Percentiles rank a stretch among this genome's conserved stretches.
phyloP scores from a whole-genome alignment of 2,113 vertebrate genomes.

The Cariama cristata region DNA sequence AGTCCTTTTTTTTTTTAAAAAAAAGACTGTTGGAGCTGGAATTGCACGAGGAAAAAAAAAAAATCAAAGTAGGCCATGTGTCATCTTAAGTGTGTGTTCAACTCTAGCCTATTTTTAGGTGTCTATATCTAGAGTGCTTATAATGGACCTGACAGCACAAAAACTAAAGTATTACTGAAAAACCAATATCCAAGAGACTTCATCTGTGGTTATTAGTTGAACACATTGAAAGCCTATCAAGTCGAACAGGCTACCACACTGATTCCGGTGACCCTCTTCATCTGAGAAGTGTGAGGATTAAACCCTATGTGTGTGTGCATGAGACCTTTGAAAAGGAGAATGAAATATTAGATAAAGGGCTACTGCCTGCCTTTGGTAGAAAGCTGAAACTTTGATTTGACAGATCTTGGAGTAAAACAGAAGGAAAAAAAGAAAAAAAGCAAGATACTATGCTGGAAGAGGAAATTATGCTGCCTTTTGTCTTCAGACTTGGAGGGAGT shows the following conservation, averaged over 20 bases:
- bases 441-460: not conserved
- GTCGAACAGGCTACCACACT: not conserved
- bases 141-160: not conserved
- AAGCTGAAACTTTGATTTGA: not conserved
- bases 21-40: not conserved
- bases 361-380: not conserved
- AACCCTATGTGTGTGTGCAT: accelerated
- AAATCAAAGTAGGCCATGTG: not conserved
- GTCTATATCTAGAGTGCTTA: not conserved
- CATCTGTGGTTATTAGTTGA: not conserved
- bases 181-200: too few species aligned
- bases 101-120: not conserved
- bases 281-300: not conserved
- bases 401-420: not conserved
- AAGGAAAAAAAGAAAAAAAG: not conserved
- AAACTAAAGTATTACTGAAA: too few species aligned
- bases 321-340: not conserved
- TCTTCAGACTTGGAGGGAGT: not conserved
- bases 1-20: not conserved
- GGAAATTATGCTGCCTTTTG: not conserved
- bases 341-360: not conserved
- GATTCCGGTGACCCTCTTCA: not conserved
- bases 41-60: not conserved
- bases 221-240: accelerated
- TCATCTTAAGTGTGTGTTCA: not conserved